These are phyloP conservation scores for Ceratoteleas bidentatus DNA, from an alignment of 1,140 invertebrate genomes.

Conservation along the genomic window DNA sequence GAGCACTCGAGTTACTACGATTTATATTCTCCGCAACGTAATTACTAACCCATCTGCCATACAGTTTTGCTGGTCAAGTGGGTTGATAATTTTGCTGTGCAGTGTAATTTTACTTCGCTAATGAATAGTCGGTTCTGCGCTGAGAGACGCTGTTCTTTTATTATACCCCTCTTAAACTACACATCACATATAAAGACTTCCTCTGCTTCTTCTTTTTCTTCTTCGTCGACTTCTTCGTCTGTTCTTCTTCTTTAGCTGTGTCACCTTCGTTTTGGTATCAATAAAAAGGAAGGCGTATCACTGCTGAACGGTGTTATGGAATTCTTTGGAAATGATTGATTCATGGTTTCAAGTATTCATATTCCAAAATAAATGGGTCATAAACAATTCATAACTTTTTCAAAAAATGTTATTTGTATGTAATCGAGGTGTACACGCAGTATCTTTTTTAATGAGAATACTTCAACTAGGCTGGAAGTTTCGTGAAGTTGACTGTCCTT, in stretches of 20 bases:
- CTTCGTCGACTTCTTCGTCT: too few relatives aligned
- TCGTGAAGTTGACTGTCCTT: too few relatives aligned
- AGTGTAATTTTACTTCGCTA: constrained; percentile 38
- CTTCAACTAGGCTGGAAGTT: too few relatives aligned
- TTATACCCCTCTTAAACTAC: constrained; percentile 39
- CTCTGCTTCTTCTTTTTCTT: not conserved
- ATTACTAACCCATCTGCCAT: too few relatives aligned
- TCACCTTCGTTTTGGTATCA: constrained; percentile 31
- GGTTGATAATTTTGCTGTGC: too few relatives aligned
- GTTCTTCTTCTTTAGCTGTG: too few relatives aligned
- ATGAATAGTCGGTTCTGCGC: constrained; percentile 6
- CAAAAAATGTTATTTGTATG: too few relatives aligned
- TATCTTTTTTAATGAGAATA: too few relatives aligned
- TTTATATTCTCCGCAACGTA: too few relatives aligned
- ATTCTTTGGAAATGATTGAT: not conserved
- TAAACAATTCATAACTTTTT: not conserved
- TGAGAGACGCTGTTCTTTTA: constrained; percentile 15
- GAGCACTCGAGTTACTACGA: not conserved
- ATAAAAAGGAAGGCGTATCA: constrained; percentile 19
- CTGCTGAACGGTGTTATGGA: too few relatives aligned
- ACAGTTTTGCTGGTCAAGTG: too few relatives aligned
- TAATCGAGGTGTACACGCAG: too few relatives aligned
- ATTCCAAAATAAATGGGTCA: not conserved
- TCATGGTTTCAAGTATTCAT: not conserved
- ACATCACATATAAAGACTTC: constrained; percentile 48